Base-by-base conservation (phyloP, 2,797 vertebrate genomes). In the Siniperca undulata region DNA sequence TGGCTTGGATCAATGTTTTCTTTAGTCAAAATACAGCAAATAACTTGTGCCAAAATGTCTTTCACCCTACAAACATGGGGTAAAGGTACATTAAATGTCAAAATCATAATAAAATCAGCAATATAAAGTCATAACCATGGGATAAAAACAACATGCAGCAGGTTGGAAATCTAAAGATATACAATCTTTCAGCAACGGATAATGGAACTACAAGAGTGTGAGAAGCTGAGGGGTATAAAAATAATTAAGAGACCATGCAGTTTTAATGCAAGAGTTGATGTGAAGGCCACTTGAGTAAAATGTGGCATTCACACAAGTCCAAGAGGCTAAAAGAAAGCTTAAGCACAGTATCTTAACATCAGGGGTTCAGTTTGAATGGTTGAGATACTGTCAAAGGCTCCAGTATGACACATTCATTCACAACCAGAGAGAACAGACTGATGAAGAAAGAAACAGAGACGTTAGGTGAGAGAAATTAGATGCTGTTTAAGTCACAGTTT, bases 1-100 rank as follows among this genome's bases (percentile, higher is more conserved):
- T 99, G 97, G 97, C 97, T 97, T 83, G 82, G 97, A 96, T 97
- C 97, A 97, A 98, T 97, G 97, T 96, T 97, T 96, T 96, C 88
- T 93, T 92, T 92, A 82, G 85, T 89, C 76, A 87, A 83, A 93
- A 96, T 97, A 96, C 96, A 97, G 97, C 97, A 97, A 97, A 97
- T 96, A 95, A 97, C 83, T 94, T 96, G 95, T 92, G 96, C 81
- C 92, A 97, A 88, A 97, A 97, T 97, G 96, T 97, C 96, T 96
- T 90, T 97, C 96, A 98, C 96, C 97, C 97, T 97, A 97, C 96
- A 97, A 96, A 97, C 96, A 96, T 96, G 96, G 97, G 96, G 94
- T 65, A 87, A 90, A 97, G 96, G 96, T 96, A 98, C 96, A 97
- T 97, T 96, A 95, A 30, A 97, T 95, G 96, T 97, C 89, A 96